Evolutionary conservation across 2,888 invertebrate genomes (phyloP), one percentile per base, ranked within the genome.

Genomic region (Spicauda simplicius): DNA sequence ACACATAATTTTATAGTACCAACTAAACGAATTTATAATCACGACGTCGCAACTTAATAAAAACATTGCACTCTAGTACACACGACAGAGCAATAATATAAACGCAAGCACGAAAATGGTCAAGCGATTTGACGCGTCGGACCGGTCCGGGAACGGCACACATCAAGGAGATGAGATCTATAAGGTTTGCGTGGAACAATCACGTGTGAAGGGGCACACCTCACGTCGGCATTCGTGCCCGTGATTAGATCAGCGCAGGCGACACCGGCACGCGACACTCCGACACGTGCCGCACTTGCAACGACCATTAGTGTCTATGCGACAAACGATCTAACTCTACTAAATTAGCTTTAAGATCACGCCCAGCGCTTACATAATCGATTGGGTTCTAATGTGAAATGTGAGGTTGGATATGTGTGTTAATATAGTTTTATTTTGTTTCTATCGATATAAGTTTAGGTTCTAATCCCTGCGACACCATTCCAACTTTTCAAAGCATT

Each of bases 141-240:
- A 74, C 73, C 69, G 65, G 70, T 73, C 72, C 73, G 73, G 73
- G 78, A 81, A 80, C 76, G 79, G 82, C 79, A 79, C 80, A 84
- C 85, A 87, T 88, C 87, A 85, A 82, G 76, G 77, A 84, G 91
- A 91, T 91, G 87, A 75, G 79, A 91, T 92, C 91, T 85, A 83
- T 85, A 80, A 80, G 76, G 80, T 82, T 83, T 82, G 79, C 78
- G 76, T 73, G 79, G 69, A 79, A 83, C 87, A 85, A 89, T 90
- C 91, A 91, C 86, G 92, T 91, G 92, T 92, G 91, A 91, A 88
- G 88, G 87, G 87, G 90, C 89, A 88, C 85, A 86, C 83, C 86
- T 84, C 87, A 85, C 83, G 89, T 88, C 84, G 82, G 81, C 83
- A 78, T 84, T 91, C 76, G 92, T 91, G 91, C 84, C 73, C 69